Evolutionary conservation across 37 sponge, comb jelly and placozoan genomes (phyloP).

Genomic region (Haliclona indistincta): DNA sequence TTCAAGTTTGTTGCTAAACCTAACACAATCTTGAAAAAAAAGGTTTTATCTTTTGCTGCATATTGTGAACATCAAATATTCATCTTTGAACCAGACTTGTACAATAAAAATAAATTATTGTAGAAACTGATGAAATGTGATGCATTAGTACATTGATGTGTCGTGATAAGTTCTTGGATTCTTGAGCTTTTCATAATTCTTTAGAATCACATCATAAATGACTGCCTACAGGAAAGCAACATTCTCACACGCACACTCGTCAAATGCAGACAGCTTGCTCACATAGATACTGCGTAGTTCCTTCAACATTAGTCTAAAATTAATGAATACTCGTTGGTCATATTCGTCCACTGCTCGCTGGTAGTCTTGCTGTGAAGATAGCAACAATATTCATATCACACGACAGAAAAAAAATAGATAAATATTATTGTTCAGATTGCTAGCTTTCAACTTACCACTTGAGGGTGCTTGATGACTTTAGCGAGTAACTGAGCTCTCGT

Average conservation of each 20-base stretch:
- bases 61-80: too few species aligned
- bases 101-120: too few species aligned
- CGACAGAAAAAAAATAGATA: too few species aligned
- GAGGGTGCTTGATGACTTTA: constrained; percentile 91
- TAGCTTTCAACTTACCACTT: constrained; percentile 89
- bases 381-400: too few species aligned
- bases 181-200: constrained; percentile 92
- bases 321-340: constrained; percentile 92
- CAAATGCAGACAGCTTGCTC: neutral
- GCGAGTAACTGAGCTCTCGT: constrained; percentile 84
- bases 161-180: constrained; percentile 77
- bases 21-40: too few species aligned
- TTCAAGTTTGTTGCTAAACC: too few species aligned
- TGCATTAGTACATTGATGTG: constrained; percentile 76
- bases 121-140: too few species aligned
- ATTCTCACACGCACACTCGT: neutral
- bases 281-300: constrained; percentile 94
- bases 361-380: constrained; percentile 81
- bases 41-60: too few species aligned
- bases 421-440: too few species aligned
- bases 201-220: constrained; percentile 85
- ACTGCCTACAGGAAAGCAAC: too few species aligned
- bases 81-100: too few species aligned
- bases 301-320: constrained; percentile 73
- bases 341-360: constrained; percentile 80